A percentile compares a stretch with the other conserved stretches of the same genome.
These are phyloP conservation scores for Megastigmus dorsalis DNA, from an alignment of 2,888 invertebrate species.

Conservation along the genomic window DNA sequence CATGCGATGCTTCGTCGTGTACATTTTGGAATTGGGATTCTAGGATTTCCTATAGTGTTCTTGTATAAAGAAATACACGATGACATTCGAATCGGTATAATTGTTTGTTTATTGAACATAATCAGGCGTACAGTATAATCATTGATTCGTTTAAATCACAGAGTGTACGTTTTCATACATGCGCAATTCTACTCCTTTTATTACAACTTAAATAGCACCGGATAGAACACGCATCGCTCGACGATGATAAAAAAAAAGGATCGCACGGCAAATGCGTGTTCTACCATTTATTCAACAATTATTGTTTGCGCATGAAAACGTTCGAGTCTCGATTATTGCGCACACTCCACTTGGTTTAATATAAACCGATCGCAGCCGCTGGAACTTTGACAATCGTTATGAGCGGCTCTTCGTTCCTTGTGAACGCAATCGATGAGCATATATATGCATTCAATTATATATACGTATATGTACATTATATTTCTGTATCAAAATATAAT, in stretches of 20 bases:
- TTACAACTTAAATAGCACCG: slow-evolving; percentile 23
- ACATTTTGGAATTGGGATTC: too few species aligned
- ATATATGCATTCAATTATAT: slow-evolving; percentile 13
- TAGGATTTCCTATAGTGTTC: too few species aligned
- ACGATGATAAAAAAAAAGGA: too few species aligned
- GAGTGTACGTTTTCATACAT: background rate
- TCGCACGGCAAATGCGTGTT: background rate
- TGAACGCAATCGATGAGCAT: background rate
- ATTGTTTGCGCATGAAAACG: background rate
- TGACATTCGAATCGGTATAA: too few species aligned
- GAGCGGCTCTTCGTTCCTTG: background rate
- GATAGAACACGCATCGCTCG: slow-evolving; percentile 6
- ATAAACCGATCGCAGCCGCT: slow-evolving; percentile 61
- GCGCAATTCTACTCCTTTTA: background rate
- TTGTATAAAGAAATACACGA: too few species aligned
- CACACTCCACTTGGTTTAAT: slow-evolving; percentile 64
- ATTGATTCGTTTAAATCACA: background rate
- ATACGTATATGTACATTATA: slow-evolving; percentile 17
- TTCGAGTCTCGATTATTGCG: slow-evolving; percentile 1
- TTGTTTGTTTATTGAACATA: slow-evolving; percentile 27
- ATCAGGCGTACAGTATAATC: slow-evolving; percentile 20
- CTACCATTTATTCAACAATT: slow-evolving; percentile 8
- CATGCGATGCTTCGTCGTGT: too few species aligned
- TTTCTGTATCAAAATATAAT: slow-evolving; percentile 48
- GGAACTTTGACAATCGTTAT: slow-evolving; percentile 27